Evolutionary conservation across 2,797 vertebrate species (phyloP).

Genomic region (Cetoscarus ocellatus): DNA sequence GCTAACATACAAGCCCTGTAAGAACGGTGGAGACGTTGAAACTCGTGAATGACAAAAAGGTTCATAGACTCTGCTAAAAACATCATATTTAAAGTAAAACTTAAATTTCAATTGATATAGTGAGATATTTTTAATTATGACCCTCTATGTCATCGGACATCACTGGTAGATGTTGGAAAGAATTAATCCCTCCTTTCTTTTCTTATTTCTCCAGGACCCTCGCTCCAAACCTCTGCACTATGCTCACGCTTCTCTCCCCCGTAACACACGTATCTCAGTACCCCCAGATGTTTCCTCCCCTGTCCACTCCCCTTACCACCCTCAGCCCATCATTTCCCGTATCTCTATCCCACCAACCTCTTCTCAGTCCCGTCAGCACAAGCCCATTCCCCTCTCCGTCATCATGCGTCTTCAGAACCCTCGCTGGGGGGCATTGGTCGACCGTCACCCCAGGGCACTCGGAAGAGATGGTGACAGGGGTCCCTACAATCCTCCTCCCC

Average conservation of each 20-base stretch:
- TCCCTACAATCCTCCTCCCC: conserved; percentile 39
- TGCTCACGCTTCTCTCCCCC: conserved; percentile 69
- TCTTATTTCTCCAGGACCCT: conserved; percentile 58
- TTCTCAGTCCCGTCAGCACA: conserved; percentile 70
- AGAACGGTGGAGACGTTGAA: no score
- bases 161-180: neutral
- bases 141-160: neutral
- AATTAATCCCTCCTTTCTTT: conserved; percentile 1
- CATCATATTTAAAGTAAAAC: no score
- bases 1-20: no score
- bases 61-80: no score
- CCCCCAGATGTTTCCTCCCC: conserved; percentile 75
- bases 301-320: conserved; percentile 70
- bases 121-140: no score
- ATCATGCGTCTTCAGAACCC: conserved; percentile 93
- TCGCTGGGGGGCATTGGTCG: conserved; percentile 71
- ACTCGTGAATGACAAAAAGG: no score
- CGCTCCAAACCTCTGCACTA: conserved; percentile 57
- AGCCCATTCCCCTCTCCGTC: conserved; percentile 91
- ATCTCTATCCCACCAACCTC: conserved; percentile 88
- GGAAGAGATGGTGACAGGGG: conserved; percentile 51
- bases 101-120: no score
- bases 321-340: conserved; percentile 88
- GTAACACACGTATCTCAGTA: conserved; percentile 70
- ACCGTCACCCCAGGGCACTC: conserved; percentile 30